Evolutionary conservation across 2,888 invertebrate genomes (phyloP).

Genomic region (Archips crataeganus): DNA sequence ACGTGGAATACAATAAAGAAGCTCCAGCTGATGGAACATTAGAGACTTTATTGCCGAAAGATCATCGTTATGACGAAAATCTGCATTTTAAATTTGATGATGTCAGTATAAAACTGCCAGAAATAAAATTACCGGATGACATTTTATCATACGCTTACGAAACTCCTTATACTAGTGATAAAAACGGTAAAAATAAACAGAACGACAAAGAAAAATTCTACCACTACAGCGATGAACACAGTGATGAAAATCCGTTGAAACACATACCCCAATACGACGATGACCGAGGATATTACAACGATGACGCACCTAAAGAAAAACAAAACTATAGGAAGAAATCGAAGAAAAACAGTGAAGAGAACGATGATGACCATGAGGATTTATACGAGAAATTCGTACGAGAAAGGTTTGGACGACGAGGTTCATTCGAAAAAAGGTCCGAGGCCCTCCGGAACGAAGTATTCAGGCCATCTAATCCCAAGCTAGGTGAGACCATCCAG

Average conservation of each 20-base stretch:
- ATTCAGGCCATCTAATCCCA: constrained; percentile 58
- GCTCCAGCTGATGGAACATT: constrained; percentile 58
- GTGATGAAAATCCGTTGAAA: constrained; percentile 46
- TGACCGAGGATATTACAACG: constrained; percentile 45
- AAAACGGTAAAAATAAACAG: constrained; percentile 50
- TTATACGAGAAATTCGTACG: constrained; percentile 80
- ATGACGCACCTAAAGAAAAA: constrained; percentile 47
- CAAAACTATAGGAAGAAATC: constrained; percentile 58
- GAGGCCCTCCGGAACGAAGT: constrained; percentile 59
- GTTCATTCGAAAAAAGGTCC: constrained; percentile 67
- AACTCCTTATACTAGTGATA: constrained; percentile 53
- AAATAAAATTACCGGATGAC: constrained; percentile 80
- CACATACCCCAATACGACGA: constrained; percentile 45
- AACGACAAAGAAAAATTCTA: constrained; percentile 54
- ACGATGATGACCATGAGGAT: constrained; percentile 66
- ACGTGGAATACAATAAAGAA: constrained; percentile 47
- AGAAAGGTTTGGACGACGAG: constrained; percentile 76
- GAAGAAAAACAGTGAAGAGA: constrained; percentile 50
- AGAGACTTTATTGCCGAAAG: constrained; percentile 59
- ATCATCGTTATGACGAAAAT: constrained; percentile 68
- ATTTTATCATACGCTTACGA: constrained; percentile 69
- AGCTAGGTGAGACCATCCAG: constrained; percentile 66
- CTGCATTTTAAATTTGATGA: constrained; percentile 76
- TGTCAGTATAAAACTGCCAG: constrained; percentile 74
- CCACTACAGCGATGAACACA: constrained; percentile 56